phyloP scores from a whole-genome alignment of 2,888 invertebrate species.

The Notodonta ziczac region DNA sequence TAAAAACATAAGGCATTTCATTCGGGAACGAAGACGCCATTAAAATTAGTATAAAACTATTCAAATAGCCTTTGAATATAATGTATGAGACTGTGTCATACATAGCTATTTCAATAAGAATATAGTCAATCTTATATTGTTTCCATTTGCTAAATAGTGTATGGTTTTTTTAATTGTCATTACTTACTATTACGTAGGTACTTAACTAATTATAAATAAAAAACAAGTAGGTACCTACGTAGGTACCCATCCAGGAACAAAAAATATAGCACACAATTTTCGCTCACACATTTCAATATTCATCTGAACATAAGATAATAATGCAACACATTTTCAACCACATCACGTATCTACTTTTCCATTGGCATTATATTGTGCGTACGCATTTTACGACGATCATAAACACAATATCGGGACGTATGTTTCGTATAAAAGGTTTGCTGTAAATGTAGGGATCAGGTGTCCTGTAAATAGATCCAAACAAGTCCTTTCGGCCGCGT shows the following conservation, averaged over 20 bases:
- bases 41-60: neutral
- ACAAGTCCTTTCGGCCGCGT: slow-evolving; percentile 19
- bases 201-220: too few species aligned
- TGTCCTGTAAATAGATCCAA: slow-evolving; percentile 37
- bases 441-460: slow-evolving; percentile 36
- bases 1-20: neutral
- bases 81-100: too few species aligned
- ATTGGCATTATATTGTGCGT: slow-evolving; percentile 22
- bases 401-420: slow-evolving; percentile 25
- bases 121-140: too few species aligned
- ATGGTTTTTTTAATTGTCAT: too few species aligned
- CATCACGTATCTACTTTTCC: slow-evolving; percentile 11
- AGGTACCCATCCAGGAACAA: too few species aligned
- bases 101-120: too few species aligned
- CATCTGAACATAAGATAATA: neutral
- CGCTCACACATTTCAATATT: too few species aligned
- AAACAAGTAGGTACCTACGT: too few species aligned
- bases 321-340: slow-evolving; percentile 11
- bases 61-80: too few species aligned
- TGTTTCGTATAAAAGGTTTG: slow-evolving; percentile 8
- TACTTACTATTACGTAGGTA: too few species aligned
- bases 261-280: too few species aligned
- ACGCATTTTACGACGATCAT: slow-evolving; percentile 27
- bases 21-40: neutral
- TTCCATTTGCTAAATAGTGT: too few species aligned